A percentile compares a stretch with the other conserved stretches of the same genome.
Evolutionary conservation across 2,113 vertebrate species (phyloP).

Genomic region (Cyphomyrus plagiostoma): DNA sequence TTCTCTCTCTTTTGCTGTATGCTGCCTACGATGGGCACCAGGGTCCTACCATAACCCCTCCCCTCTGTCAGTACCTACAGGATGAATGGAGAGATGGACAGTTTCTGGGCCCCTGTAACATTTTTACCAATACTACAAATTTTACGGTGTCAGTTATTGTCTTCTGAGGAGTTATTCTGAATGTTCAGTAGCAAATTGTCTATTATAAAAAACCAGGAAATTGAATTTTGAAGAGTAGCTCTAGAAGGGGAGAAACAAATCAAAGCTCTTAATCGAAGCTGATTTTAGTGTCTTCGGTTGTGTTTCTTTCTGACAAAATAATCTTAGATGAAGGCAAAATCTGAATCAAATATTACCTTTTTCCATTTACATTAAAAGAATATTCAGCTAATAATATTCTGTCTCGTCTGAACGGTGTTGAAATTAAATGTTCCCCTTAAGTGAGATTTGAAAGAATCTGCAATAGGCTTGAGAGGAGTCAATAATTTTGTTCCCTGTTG

Average conservation of each 20-base stretch:
- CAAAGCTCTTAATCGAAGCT: background rate
- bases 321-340: background rate
- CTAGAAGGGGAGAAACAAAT: background rate
- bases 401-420: conserved; percentile 24
- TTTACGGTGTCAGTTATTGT: background rate
- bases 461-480: conserved; percentile 31
- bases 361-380: background rate
- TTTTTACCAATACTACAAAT: background rate
- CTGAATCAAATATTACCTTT: conserved; percentile 1
- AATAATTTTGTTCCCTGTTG: conserved; percentile 34
- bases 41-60: background rate
- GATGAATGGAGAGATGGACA: background rate
- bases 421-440: conserved; percentile 17
- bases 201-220: background rate
- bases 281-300: background rate
- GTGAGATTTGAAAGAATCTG: conserved; percentile 26
- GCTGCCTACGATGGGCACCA: background rate
- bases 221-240: background rate
- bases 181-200: background rate
- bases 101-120: background rate
- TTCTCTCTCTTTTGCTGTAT: background rate
- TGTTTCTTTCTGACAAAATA: conserved; percentile 18
- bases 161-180: background rate
- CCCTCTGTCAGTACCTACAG: background rate
- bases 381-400: conserved; percentile 20